Evolutionary conservation across 1,140 invertebrate species (phyloP), one percentile per base, ranked within the genome.

Genomic region (Pomacea maculata): DNA sequence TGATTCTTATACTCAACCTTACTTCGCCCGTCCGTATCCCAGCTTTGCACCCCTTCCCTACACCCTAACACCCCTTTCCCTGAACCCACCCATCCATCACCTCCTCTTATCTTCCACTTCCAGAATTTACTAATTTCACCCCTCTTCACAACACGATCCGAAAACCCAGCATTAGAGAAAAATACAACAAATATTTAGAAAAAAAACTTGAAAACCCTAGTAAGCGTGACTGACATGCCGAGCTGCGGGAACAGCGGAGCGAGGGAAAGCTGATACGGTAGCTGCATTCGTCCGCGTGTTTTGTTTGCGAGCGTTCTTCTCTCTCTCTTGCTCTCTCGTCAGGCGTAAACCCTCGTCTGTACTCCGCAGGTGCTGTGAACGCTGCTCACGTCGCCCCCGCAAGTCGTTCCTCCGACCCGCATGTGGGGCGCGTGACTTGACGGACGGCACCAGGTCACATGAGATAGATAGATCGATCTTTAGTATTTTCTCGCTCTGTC

Each of bases 151-250:
- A 75, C 73, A n/a, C 54, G 6, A 75, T 21, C 19, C 52, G 10
- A 25, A 73, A 73, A 55, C 21, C 25, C 19, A 75, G 55, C 45
- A 17, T 57, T n/a, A 54, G 9, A 11, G 17, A 57, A n/a, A 75
- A 75, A 34, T 17, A n/a, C 4, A 75, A 71, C n/a, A 71, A 21
- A 71, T 29, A 71, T 15, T 29, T 15, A 71, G 12, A 71, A 71
- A 71, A 14, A 71, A 2, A 71, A 29, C 15, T 14, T 29, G 45
- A 17, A 71, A 34, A 52, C 25, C 34, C 9, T 19, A 11, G 1
- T 52, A 73, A 73, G 34, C 74, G 19, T 12, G 45, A 75, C 15
- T 75, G 74, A 75, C 74, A 63, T 63, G n/a, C 74, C 74, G 61
- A 75, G 34, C 34, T 75, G 74, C 29, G 9, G 57, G n/a, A 75